Evolutionary conservation across 2,113 vertebrate genomes (phyloP).

Genomic region (Cyprinus carpio): DNA sequence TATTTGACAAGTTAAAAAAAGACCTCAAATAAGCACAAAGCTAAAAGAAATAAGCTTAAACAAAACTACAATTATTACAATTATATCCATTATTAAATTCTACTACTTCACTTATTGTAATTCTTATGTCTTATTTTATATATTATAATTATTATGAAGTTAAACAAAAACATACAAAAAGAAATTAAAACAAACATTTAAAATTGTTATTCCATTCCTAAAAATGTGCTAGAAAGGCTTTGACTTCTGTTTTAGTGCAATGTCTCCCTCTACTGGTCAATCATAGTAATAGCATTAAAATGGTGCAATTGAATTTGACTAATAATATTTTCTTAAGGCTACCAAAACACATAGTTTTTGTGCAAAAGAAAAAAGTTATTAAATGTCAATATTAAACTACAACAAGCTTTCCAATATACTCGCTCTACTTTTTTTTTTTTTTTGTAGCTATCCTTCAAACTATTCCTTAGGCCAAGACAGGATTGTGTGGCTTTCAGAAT

Average conservation of each 20-base stretch:
- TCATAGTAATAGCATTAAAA: constrained; percentile 19
- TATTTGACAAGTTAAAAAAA: not conserved
- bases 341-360: not conserved
- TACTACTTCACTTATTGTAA: not conserved
- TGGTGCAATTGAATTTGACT: not conserved
- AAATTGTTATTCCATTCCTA: not conserved
- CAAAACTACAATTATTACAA: not conserved
- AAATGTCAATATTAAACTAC: not conserved
- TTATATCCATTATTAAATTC: not conserved
- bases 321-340: not conserved
- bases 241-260: constrained; percentile 45
- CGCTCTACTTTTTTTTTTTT: not conserved
- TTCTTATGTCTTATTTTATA: not conserved
- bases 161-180: not conserved
- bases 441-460: not conserved
- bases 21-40: not conserved
- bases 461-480: constrained; percentile 13
- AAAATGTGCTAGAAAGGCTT: not conserved
- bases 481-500: constrained; percentile 41
- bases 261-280: constrained; percentile 66
- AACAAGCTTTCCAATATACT: not conserved
- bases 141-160: not conserved
- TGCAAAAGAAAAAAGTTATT: not conserved
- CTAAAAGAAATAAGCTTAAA: not conserved
- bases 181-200: not conserved